These are phyloP conservation scores for Strix aluco DNA, from an alignment of 2,113 vertebrate genomes.

Conservation along the genomic window DNA sequence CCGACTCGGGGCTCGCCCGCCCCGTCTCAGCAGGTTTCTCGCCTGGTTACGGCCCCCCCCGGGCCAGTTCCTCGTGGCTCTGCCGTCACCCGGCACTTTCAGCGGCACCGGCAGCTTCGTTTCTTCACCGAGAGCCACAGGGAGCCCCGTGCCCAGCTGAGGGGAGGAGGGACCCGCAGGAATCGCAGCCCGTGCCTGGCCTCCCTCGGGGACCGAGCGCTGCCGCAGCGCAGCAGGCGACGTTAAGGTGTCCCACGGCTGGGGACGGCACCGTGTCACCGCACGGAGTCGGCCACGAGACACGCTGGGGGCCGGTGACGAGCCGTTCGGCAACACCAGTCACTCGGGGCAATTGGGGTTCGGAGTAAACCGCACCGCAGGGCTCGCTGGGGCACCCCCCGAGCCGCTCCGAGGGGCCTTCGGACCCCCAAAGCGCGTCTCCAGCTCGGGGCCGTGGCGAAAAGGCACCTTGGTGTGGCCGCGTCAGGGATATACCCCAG, in stretches of 20 bases:
- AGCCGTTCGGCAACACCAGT: neutral
- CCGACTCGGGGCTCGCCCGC: neutral
- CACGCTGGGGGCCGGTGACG: neutral
- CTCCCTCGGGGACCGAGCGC: too few relatives aligned
- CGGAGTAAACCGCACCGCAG: neutral
- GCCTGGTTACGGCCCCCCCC: too few relatives aligned
- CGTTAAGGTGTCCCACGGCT: too few relatives aligned
- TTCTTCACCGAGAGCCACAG: neutral
- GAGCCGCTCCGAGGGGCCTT: neutral
- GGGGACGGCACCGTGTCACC: neutral
- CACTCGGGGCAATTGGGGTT: neutral
- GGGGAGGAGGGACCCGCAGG: neutral
- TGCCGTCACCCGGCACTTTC: neutral
- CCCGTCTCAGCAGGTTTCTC: neutral
- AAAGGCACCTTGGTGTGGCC: neutral
- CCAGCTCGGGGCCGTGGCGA: neutral
- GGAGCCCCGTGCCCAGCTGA: neutral
- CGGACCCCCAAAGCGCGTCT: neutral
- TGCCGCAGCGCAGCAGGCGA: neutral
- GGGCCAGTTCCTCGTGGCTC: neutral
- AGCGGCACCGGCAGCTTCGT: neutral
- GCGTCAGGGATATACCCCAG: neutral
- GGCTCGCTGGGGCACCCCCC: rapidly evolving
- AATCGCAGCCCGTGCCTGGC: rapidly evolving
- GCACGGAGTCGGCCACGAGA: neutral